Evolutionary conservation across 2,113 vertebrate species (phyloP).

Genomic region (Megaceryle maxima): DNA sequence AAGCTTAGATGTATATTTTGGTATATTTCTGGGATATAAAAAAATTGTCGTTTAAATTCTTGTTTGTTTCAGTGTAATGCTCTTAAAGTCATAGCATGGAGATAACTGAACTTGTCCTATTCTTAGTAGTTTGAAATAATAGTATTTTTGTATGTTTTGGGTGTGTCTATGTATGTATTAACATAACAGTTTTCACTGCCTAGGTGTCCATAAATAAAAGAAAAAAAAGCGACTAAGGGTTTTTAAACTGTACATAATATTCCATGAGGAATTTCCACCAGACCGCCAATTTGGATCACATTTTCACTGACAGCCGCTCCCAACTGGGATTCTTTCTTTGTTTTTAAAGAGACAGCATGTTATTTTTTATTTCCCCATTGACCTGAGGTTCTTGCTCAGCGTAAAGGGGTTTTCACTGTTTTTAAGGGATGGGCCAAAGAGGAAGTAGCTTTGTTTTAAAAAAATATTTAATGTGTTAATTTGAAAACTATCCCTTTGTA

Average conservation of each 20-base stretch:
- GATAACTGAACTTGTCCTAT: constrained; percentile 95
- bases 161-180: constrained; percentile 93
- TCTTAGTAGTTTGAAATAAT: constrained; percentile 98
- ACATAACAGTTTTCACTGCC: constrained; percentile 96
- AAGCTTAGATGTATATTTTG: constrained; percentile 99
- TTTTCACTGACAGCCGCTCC: constrained; percentile 78
- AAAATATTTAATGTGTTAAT: not conserved
- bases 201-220: constrained; percentile 85
- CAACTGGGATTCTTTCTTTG: constrained; percentile 69
- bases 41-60: constrained; percentile 89
- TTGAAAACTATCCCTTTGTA: constrained; percentile 50
- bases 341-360: constrained; percentile 76
- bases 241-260: constrained; percentile 88
- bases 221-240: constrained; percentile 37
- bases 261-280: constrained; percentile 80
- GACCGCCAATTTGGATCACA: constrained; percentile 77
- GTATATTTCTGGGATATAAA: constrained; percentile 99
- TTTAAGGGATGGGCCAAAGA: constrained; percentile 45
- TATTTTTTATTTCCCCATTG: not conserved
- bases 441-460: not conserved
- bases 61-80: constrained; percentile 94
- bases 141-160: constrained; percentile 99
- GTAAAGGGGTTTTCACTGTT: constrained; percentile 59
- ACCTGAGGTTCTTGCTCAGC: not conserved
- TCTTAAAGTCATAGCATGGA: constrained; percentile 99